Evolutionary conservation across 2,888 invertebrate genomes (phyloP).

Genomic region (Heteromyza rotundicornis): DNA sequence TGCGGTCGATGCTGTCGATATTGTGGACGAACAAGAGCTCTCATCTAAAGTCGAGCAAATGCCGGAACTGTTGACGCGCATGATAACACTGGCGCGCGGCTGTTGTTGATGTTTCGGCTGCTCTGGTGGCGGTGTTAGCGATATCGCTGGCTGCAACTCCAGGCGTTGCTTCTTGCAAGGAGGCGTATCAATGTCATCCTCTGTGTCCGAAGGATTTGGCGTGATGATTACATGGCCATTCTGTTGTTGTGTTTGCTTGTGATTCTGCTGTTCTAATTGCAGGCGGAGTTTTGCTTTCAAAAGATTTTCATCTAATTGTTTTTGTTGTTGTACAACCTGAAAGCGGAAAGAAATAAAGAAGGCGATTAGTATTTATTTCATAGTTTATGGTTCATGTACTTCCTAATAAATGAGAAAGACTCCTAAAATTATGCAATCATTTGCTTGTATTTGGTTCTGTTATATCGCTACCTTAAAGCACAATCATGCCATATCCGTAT

Average conservation of each 20-base stretch:
- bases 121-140: slow-evolving; percentile 60
- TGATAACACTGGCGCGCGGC: slow-evolving; percentile 77
- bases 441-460: too few species aligned
- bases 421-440: too few species aligned
- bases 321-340: slow-evolving; percentile 42
- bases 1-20: slow-evolving; percentile 30
- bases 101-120: slow-evolving; percentile 56
- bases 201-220: slow-evolving; percentile 86
- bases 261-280: slow-evolving; percentile 30
- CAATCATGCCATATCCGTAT: too few species aligned
- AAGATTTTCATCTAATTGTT: slow-evolving; percentile 48
- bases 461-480: too few species aligned
- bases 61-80: slow-evolving; percentile 83
- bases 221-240: slow-evolving; percentile 65
- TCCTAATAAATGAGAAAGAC: too few species aligned
- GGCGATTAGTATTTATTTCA: too few species aligned
- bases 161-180: slow-evolving; percentile 62
- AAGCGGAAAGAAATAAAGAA: slow-evolving; percentile 15
- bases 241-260: slow-evolving; percentile 24
- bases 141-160: slow-evolving; percentile 43
- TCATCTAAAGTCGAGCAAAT: slow-evolving; percentile 65
- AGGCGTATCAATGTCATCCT: slow-evolving; percentile 69
- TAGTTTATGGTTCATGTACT: too few species aligned
- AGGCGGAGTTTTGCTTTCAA: slow-evolving; percentile 51
- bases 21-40: slow-evolving; percentile 37